Evolutionary conservation across 1,140 invertebrate genomes (phyloP).

Genomic region (Sipha flava): DNA sequence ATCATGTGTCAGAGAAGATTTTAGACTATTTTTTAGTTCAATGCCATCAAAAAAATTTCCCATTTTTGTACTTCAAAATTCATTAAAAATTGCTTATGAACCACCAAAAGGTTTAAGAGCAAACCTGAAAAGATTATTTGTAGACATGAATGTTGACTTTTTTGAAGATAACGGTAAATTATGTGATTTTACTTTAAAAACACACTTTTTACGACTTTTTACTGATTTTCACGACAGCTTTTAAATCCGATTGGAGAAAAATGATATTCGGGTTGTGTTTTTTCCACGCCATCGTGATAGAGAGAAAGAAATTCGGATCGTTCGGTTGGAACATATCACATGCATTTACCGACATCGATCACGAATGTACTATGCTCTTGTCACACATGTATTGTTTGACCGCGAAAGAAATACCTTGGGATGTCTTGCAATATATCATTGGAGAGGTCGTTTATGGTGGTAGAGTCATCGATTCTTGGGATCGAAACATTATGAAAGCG

Average conservation of each 20-base stretch:
- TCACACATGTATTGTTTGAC: constrained; percentile 69
- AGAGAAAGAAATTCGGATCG: constrained; percentile 82
- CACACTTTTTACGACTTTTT: too few relatives aligned
- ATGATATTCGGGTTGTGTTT: constrained; percentile 70
- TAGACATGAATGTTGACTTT: constrained; percentile 66
- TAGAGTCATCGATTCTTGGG: constrained; percentile 81
- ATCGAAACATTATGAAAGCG: constrained; percentile 73
- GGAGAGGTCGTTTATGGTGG: constrained; percentile 84
- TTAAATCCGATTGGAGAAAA: constrained; percentile 52
- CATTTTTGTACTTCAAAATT: constrained; percentile 80
- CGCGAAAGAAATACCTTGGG: constrained; percentile 62
- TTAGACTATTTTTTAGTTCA: constrained; percentile 78
- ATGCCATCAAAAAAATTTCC: constrained; percentile 78
- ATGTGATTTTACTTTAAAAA: too few relatives aligned
- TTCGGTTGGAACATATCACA: constrained; percentile 86
- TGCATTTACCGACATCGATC: constrained; percentile 80
- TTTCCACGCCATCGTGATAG: constrained; percentile 79
- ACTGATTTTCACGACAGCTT: too few relatives aligned
- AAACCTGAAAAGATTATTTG: constrained; percentile 70
- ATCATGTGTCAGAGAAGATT: constrained; percentile 52
- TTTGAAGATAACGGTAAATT: constrained; percentile 72
- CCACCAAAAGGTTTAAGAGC: constrained; percentile 68
- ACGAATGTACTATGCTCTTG: constrained; percentile 77
- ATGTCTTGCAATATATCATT: constrained; percentile 78
- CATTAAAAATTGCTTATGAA: constrained; percentile 88